These are phyloP conservation scores for Pollenia labialis DNA, from an alignment of 2,888 invertebrate genomes.

Conservation along the genomic window DNA sequence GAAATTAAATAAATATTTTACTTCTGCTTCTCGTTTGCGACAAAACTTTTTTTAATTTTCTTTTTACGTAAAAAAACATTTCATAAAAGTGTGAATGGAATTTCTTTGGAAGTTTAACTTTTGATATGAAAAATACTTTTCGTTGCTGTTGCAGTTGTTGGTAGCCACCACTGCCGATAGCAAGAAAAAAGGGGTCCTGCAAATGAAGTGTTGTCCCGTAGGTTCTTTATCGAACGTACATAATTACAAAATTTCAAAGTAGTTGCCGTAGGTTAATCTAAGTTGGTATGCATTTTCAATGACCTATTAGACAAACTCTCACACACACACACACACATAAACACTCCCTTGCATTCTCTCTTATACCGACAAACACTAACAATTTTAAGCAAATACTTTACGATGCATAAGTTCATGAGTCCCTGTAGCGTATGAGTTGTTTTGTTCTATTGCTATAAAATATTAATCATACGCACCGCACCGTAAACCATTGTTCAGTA, in stretches of 20 bases:
- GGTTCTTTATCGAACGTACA: slow-evolving; percentile 58
- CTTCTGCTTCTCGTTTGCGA: too few species aligned
- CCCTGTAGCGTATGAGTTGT: slow-evolving; percentile 44
- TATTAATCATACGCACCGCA: slow-evolving; percentile 60
- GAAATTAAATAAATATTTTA: too few species aligned
- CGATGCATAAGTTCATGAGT: slow-evolving; percentile 22
- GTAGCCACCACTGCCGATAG: slow-evolving; percentile 8
- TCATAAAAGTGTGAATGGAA: not conserved
- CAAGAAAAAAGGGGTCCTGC: slow-evolving; percentile 5
- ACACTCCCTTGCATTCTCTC: not conserved
- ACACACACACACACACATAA: not conserved
- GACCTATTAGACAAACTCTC: slow-evolving; percentile 40
- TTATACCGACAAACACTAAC: not conserved
- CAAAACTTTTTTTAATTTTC: too few species aligned
- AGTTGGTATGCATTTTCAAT: slow-evolving; percentile 61
- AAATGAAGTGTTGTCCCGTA: slow-evolving; percentile 53
- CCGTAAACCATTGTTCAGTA: not conserved
- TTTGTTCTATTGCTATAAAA: slow-evolving; percentile 38
- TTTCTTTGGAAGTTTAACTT: slow-evolving; percentile 10
- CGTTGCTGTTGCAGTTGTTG: not conserved
- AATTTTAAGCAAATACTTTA: slow-evolving; percentile 4
- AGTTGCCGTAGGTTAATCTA: slow-evolving; percentile 48
- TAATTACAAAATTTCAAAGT: slow-evolving; percentile 66
- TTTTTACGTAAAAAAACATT: not conserved
- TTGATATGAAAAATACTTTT: not conserved